A percentile compares a stretch with the other conserved stretches of the same genome.
phyloP scores from a whole-genome alignment of 2,888 invertebrate genomes.

The Microplitis deprimator region DNA sequence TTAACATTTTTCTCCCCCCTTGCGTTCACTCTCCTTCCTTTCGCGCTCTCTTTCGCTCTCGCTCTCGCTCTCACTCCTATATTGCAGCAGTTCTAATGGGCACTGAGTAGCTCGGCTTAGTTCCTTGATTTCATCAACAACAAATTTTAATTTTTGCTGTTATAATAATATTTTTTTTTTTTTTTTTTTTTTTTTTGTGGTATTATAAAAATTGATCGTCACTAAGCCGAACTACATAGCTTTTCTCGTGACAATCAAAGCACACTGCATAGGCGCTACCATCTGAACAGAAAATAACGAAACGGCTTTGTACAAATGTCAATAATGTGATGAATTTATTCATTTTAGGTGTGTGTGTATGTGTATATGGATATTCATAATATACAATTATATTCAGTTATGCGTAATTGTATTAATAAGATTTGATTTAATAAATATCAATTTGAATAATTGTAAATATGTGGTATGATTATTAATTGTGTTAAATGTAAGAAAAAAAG shows the following conservation, averaged over 20 bases:
- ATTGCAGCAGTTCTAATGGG: constrained; percentile 58
- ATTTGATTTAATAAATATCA: background rate
- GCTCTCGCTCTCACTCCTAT: constrained; percentile 43
- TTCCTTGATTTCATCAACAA: constrained; percentile 41
- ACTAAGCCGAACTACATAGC: constrained; percentile 70
- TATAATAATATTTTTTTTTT: constrained; percentile 29
- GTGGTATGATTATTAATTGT: too few relatives aligned
- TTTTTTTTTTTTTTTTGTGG: constrained; percentile 27
- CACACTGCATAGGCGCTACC: constrained; percentile 69
- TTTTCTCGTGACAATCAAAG: constrained; percentile 70
- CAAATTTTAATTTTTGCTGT: constrained; percentile 22
- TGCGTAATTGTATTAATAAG: background rate
- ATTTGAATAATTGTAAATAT: too few relatives aligned
- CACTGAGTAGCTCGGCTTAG: constrained; percentile 68
- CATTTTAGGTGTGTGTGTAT: constrained; percentile 16
- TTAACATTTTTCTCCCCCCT: constrained; percentile 45
- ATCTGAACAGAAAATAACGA: constrained; percentile 69
- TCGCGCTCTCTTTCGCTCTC: constrained; percentile 38
- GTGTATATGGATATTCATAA: constrained; percentile 1
- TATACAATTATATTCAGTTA: background rate
- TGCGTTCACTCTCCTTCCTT: constrained; percentile 32
- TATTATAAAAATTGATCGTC: constrained; percentile 67
- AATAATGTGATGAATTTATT: constrained; percentile 51
- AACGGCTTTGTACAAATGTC: constrained; percentile 66
- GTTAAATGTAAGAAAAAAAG: too few relatives aligned